These are phyloP conservation scores for Spinibarbus caldwelli DNA, from an alignment of 2,797 vertebrate species.

Conservation along the genomic window DNA sequence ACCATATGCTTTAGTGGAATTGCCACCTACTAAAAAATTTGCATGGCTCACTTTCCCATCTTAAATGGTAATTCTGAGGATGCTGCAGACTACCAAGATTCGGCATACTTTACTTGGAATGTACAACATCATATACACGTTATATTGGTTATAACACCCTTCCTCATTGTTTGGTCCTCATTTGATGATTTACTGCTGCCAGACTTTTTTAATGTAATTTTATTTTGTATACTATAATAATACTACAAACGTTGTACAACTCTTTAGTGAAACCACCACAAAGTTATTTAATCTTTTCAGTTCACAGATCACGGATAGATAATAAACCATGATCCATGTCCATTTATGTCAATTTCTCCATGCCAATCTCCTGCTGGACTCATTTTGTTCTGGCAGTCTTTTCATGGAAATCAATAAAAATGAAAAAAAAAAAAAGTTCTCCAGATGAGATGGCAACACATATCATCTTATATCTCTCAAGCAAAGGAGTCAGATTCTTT, in stretches of 20 bases:
- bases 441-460: neutral
- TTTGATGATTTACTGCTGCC: neutral
- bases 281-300: neutral
- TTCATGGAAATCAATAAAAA: constrained; percentile 60
- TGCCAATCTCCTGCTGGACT: neutral
- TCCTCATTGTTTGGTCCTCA: no score
- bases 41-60: neutral
- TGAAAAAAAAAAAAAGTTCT: neutral
- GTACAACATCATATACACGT: neutral
- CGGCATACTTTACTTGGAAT: neutral
- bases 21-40: neutral
- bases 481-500: constrained; percentile 23
- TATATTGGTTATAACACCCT: no score
- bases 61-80: neutral
- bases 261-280: neutral
- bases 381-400: constrained; percentile 49
- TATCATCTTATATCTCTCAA: constrained; percentile 25
- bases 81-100: neutral
- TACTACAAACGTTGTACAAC: neutral
- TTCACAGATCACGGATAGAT: neutral
- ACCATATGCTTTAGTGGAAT: neutral
- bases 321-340: neutral
- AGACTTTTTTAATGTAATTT: neutral
- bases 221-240: neutral
- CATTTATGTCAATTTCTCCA: neutral